These are phyloP conservation scores for Hipposideros armiger DNA, from an alignment of 2,113 vertebrate species.

Conservation along the genomic window DNA sequence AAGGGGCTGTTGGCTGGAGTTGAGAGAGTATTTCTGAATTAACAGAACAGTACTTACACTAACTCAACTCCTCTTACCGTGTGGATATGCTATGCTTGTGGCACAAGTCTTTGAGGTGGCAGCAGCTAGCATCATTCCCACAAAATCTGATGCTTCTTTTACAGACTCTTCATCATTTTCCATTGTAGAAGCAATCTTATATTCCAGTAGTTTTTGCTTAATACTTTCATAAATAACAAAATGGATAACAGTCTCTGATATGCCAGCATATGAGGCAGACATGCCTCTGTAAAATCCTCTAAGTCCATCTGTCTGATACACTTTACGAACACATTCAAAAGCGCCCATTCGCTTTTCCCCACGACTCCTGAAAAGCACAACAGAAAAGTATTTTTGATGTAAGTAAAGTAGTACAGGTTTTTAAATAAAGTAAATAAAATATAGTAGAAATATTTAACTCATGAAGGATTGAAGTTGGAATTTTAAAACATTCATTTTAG, in stretches of 20 bases:
- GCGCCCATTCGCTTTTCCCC: slow-evolving; percentile 96
- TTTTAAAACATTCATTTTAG: slow-evolving; percentile 40
- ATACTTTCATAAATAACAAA: slow-evolving; percentile 99
- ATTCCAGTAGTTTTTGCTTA: slow-evolving; percentile 94
- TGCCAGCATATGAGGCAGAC: slow-evolving; percentile 98
- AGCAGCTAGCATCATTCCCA: slow-evolving; percentile 98
- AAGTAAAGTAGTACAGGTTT: slow-evolving; percentile 35
- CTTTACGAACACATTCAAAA: slow-evolving; percentile 94
- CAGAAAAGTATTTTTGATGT: background rate
- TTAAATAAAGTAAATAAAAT: slow-evolving; percentile 31
- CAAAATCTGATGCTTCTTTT: slow-evolving; percentile 97
- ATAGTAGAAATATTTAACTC: slow-evolving; percentile 35
- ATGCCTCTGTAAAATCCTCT: slow-evolving; percentile 98
- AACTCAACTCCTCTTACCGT: slow-evolving; percentile 89
- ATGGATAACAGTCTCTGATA: slow-evolving; percentile 99
- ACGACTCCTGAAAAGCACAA: slow-evolving; percentile 89
- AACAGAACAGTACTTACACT: background rate
- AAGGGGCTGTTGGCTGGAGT: background rate
- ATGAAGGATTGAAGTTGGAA: slow-evolving; percentile 1
- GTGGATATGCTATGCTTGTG: slow-evolving; percentile 97
- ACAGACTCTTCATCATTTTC: slow-evolving; percentile 92
- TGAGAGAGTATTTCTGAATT: background rate
- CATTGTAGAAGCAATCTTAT: slow-evolving; percentile 90
- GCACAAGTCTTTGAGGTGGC: slow-evolving; percentile 99
- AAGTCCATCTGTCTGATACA: slow-evolving; percentile 95